Evolutionary conservation across 2,113 vertebrate species (phyloP).

Genomic region (Stigmatopora nigra): DNA sequence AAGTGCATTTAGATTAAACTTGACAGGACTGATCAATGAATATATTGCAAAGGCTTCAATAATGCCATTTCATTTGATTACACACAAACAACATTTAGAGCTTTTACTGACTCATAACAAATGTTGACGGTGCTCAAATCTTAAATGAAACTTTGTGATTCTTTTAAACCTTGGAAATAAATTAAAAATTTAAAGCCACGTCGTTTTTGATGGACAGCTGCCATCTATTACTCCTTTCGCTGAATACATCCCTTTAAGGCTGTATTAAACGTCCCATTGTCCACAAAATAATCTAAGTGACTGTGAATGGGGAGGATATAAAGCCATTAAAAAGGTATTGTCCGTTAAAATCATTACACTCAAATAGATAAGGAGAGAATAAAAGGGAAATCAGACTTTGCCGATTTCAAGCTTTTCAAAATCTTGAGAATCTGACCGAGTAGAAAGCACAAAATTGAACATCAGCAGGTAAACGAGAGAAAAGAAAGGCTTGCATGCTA

Average conservation of each 20-base stretch:
- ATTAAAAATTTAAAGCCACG: no score
- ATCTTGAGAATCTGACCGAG: slow-evolving; percentile 4
- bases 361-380: slow-evolving; percentile 42
- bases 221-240: background rate
- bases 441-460: slow-evolving; percentile 1
- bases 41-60: no score
- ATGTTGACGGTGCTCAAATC: slow-evolving; percentile 30
- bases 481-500: background rate
- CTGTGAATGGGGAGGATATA: slow-evolving; percentile 26
- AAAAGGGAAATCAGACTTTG: slow-evolving; percentile 19
- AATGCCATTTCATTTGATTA: background rate
- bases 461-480: background rate
- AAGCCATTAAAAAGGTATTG: slow-evolving; percentile 35
- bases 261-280: slow-evolving; percentile 22
- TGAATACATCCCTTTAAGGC: slow-evolving; percentile 8
- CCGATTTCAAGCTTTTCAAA: slow-evolving; percentile 31
- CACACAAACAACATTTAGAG: background rate
- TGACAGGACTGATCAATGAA: no score
- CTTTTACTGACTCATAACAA: slow-evolving; percentile 6
- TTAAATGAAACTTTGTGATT: background rate
- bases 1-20: no score
- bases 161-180: no score
- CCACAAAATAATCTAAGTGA: slow-evolving; percentile 25
- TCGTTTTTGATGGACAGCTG: background rate
- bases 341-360: background rate